A percentile compares a stretch with the other conserved stretches of the same genome.
Conservation (phyloP, 2,888 invertebrate species). For the Agrotis clavis region DNA sequence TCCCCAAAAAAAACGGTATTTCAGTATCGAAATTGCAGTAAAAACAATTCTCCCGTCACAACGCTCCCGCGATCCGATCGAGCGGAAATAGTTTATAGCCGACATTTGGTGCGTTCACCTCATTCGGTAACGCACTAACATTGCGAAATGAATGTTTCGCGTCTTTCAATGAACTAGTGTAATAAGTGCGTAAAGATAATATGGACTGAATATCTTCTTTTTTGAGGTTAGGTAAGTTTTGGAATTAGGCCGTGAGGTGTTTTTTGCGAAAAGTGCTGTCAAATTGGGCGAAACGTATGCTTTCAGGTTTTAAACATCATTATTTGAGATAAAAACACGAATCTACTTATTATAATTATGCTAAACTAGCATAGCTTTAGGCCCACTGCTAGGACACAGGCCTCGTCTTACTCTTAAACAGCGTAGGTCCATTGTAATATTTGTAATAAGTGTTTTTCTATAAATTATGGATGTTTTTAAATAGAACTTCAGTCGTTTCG, state of each 20-base stretch:
- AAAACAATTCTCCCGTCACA: slow-evolving; percentile 60
- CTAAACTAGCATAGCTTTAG: no score
- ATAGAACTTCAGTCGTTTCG: no score
- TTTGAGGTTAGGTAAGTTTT: slow-evolving; percentile 28
- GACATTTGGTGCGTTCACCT: slow-evolving; percentile 75
- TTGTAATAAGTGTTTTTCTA: no score
- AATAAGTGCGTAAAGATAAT: slow-evolving; percentile 32
- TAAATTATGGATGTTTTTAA: no score
- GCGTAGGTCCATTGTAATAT: no score
- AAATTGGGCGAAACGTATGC: not conserved
- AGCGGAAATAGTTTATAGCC: slow-evolving; percentile 79
- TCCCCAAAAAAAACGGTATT: slow-evolving; percentile 38
- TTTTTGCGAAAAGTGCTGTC: slow-evolving; percentile 8
- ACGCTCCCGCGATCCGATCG: slow-evolving; percentile 65
- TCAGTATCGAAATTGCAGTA: slow-evolving; percentile 51
- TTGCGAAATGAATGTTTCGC: slow-evolving; percentile 52
- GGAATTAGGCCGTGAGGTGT: not conserved
- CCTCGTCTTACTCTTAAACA: no score
- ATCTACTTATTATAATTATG: no score
- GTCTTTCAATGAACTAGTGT: slow-evolving; percentile 53
- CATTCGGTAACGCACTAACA: slow-evolving; percentile 63
- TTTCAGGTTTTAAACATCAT: no score
- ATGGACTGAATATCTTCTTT: slow-evolving; percentile 15
- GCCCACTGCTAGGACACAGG: no score
- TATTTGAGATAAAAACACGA: no score